Base-by-base conservation (phyloP, 2,888 invertebrate genomes). In the Lomographa bimaculata region DNA sequence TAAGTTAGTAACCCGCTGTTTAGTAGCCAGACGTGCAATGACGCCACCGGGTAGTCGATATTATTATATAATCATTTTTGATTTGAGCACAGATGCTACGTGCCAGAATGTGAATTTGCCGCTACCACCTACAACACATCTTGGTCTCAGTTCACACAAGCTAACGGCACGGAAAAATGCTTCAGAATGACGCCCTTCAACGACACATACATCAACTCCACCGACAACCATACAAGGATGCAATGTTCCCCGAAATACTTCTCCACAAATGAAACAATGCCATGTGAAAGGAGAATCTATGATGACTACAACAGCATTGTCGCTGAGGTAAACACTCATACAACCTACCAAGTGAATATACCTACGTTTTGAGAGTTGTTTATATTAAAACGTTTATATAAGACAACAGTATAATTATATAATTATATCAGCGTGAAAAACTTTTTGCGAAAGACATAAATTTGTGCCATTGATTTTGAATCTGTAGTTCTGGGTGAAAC, bases 261-360 rank as follows among this genome's bases (percentile, higher is more conserved):
- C 53, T 57, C 79, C 20, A 49, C 11, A 1, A 59, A 70, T 23
- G 53, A 51, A 5, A 79, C 76, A 0, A 64, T 83, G 37, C 60
- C 71, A 0, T 93, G 93, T 56, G 72, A 83, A n/a, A 65, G 71
- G n/a, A 78, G 92, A 43, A 64, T 93, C 10, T 93, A 91, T 60
- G 91, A 91, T 51, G 81, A 91, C 57, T 90, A 91, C 62, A 79
- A 90, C 29, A 92, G 93, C 26, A 91, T 94, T 50, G 90, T 90
- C 0, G 93, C 91, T 56, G 93, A 93, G 87, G 94, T 94, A 58
- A 83, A 2, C 14, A 2, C n/a, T n/a, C n/a, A n/a, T n/a, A n/a
- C n/a, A n/a, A n/a, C n/a, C n/a, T n/a, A n/a, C n/a, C n/a, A n/a
- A n/a, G n/a, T n/a, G n/a, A n/a, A n/a, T n/a, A n/a, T n/a, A n/a